Percentiles rank a stretch among this genome's conserved stretches.
phyloP scores from a whole-genome alignment of 2,797 vertebrate genomes.

The Spheniscus humboldti region DNA sequence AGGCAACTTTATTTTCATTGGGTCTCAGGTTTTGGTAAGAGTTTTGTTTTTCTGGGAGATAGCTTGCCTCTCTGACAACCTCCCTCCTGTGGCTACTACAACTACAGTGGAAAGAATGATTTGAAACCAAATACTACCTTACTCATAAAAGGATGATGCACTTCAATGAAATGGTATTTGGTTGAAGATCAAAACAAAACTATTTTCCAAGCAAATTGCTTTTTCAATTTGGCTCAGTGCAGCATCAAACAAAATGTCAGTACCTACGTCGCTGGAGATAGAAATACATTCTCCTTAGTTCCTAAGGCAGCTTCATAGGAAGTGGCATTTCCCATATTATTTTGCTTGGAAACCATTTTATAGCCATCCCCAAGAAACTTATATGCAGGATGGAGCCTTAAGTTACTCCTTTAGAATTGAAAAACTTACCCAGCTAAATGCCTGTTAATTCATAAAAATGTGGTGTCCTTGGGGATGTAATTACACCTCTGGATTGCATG shows the following conservation, averaged over 20 bases:
- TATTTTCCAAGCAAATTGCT: constrained; percentile 36
- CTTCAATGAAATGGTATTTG: constrained; percentile 17
- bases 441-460: neutral
- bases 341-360: neutral
- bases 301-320: neutral
- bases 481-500: neutral
- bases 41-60: neutral
- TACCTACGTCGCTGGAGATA: neutral
- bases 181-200: constrained; percentile 49
- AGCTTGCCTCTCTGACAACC: neutral
- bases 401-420: neutral
- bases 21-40: neutral
- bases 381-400: neutral
- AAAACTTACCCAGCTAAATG: neutral
- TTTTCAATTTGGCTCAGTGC: neutral
- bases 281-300: neutral
- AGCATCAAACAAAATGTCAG: constrained; percentile 14
- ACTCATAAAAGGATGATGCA: neutral
- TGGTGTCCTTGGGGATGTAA: neutral
- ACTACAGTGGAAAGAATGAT: neutral
- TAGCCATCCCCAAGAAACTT: neutral
- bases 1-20: neutral
- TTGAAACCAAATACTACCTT: neutral
- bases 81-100: neutral
- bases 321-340: neutral